Base-by-base conservation (phyloP, 1,140 invertebrate genomes). In the Calycopis cecrops region DNA sequence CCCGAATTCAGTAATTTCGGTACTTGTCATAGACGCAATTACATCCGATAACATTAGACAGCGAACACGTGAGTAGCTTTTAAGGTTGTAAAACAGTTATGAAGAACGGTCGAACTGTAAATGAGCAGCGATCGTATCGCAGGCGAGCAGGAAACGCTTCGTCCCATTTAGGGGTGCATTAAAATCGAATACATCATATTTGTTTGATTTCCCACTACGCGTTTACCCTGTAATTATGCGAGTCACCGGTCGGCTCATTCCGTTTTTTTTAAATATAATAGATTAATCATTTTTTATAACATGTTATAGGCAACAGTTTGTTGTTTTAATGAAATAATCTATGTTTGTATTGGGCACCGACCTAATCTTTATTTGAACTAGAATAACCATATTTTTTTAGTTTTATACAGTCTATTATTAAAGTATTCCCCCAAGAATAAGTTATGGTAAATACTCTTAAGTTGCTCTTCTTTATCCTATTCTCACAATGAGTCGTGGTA, bases 101-200 rank as follows among this genome's bases (percentile, higher is more conserved):
- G 74, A 78, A 67, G 75, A 73, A 74, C 72, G 69, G 60, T 63
- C 65, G 62, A 64, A 60, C 74, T 71, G 70, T 80, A 80, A 84
- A 85, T 81, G 76, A 75, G 69, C 65, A 67, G 69, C 67, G 83
- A 85, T 87, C 74, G 69, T 85, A 87, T 87, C 84, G 71, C 63
- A 57, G 74, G 66, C 68, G 67, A 77, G 78, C 80, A 82, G 82
- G 84, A 85, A 87, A 73, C 80, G 76, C 76, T 81, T 79, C 74
- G 67, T 67, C 76, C 80, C 79, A 85, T 87, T 87, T 87, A 87
- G 75, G 84, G 84, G 80, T 87, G 80, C 80, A 87, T 87, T 85
- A 87, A 87, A 87, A 85, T 84, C 80, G 76, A 79, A 87, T 87
- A 87, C 84, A 87, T 87, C 84, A 87, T 85, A 85, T 87, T 87